Base-by-base conservation (phyloP, 2,113 vertebrate species). In the Telmatochromis sp. region DNA sequence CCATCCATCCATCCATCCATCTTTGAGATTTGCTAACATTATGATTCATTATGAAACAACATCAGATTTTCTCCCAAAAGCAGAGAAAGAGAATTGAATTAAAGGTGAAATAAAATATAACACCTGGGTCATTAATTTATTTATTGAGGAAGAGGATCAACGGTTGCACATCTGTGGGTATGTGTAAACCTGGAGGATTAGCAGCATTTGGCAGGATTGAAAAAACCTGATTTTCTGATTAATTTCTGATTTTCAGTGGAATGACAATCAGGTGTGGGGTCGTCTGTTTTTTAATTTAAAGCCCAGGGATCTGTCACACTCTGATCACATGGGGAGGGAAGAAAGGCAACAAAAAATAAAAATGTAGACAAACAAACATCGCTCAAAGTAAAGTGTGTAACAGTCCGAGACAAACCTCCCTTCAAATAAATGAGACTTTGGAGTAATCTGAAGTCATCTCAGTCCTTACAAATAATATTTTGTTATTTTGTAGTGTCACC, bases 1-100 rank as follows among this genome's bases (percentile, higher is more conserved):
- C 54, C 1, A 3, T 55, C 11, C 0, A 5, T 42, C 40, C 0
- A 42, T 42, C 40, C 0, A 40, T 40, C 37, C 1, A 12, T 12
- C 70, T 37, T 12, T 65, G 19, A 37, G 63, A 40, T 68, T 40
- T 70, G 12, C 63, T 23, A 42, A 42, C 3, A 26, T 9, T 42
- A 14, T 26, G 1, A 2, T 1, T 73, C 8, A 10, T 45, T 45
- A 4, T 15, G 40, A 47, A 73, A 47, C 47, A 37, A 2, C 60
- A 35, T 54, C 15, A 35, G 40, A 42, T n/a, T 53, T 37, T 83
- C 28, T 70, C 19, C 21, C 14, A 45, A 45, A 45, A 45, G 5
- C 23, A 73, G 68, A 26, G 14, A 45, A 45, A 6, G 21, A 73
- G 8, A 73, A 17, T 10, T 45, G 21, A 73, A 73, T 73, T 70